These are phyloP conservation scores for Ammodytes marinus DNA, from an alignment of 2,113 vertebrate genomes.

Conservation along the genomic window DNA sequence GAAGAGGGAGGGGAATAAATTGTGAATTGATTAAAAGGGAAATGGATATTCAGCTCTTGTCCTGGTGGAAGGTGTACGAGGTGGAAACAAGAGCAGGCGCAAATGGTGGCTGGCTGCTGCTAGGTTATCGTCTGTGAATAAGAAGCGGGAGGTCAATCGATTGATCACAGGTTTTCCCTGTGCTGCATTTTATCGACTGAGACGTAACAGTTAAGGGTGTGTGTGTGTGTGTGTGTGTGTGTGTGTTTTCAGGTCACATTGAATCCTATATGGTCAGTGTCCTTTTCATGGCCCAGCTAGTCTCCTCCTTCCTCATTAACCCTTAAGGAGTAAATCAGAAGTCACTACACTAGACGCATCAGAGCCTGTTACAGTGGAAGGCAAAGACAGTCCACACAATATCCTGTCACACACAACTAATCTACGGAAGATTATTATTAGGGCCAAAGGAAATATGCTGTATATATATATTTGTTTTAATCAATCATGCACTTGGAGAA, in stretches of 20 bases:
- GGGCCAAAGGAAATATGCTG: too few relatives aligned
- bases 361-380: slow-evolving; percentile 23
- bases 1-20: slow-evolving; percentile 80
- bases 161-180: slow-evolving; percentile 60
- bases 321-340: slow-evolving; percentile 8
- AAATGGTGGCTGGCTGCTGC: slow-evolving; percentile 20
- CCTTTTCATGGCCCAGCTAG: slow-evolving; percentile 46
- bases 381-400: background rate
- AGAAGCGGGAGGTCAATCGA: slow-evolving; percentile 57
- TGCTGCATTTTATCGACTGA: slow-evolving; percentile 59
- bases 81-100: slow-evolving; percentile 71
- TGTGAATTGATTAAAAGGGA: slow-evolving; percentile 84
- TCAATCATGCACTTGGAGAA: too few relatives aligned
- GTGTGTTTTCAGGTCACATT: slow-evolving; percentile 36
- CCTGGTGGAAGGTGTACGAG: slow-evolving; percentile 66
- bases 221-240: too few relatives aligned
- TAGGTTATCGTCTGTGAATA: slow-evolving; percentile 52
- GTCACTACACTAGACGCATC: slow-evolving; percentile 2
- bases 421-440: too few relatives aligned
- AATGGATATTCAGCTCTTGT: slow-evolving; percentile 79
- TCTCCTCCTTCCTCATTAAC: slow-evolving; percentile 54
- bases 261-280: slow-evolving; percentile 49
- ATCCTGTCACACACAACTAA: background rate
- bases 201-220: slow-evolving; percentile 43
- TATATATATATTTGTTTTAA: too few relatives aligned